These are phyloP conservation scores for Amphipyra berbera DNA, from an alignment of 2,888 invertebrate species.

Conservation along the genomic window DNA sequence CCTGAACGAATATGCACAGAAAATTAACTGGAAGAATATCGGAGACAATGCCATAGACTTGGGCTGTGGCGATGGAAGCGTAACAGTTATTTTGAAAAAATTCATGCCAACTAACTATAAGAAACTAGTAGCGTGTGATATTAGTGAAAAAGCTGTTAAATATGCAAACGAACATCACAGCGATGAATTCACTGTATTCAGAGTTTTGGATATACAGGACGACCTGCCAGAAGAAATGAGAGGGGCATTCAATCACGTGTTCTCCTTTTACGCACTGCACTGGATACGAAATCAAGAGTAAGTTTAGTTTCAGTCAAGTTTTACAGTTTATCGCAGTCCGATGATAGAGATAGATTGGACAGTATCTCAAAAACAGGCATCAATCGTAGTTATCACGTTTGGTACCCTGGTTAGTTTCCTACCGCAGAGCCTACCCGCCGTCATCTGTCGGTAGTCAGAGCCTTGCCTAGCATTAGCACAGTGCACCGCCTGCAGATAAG, in stretches of 20 bases:
- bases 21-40: slow-evolving; percentile 88
- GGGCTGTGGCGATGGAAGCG: slow-evolving; percentile 93
- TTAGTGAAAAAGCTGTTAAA: slow-evolving; percentile 92
- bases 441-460: neutral
- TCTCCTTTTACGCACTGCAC: slow-evolving; percentile 57
- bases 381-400: no score
- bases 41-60: slow-evolving; percentile 84
- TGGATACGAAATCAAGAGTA: slow-evolving; percentile 58
- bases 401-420: no score
- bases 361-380: no score
- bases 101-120: slow-evolving; percentile 87
- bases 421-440: no score
- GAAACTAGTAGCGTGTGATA: slow-evolving; percentile 91
- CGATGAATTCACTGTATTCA: slow-evolving; percentile 66
- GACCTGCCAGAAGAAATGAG: slow-evolving; percentile 52
- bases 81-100: slow-evolving; percentile 89
- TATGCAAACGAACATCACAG: slow-evolving; percentile 89
- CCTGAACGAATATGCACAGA: slow-evolving; percentile 90
- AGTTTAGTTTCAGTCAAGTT: slow-evolving; percentile 8
- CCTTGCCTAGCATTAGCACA: neutral
- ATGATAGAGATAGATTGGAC: no score
- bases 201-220: slow-evolving; percentile 49
- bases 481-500: neutral
- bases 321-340: no score
- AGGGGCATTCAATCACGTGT: slow-evolving; percentile 53